phyloP scores from a whole-genome alignment of 2,113 vertebrate species.

The Bettongia penicillata region DNA sequence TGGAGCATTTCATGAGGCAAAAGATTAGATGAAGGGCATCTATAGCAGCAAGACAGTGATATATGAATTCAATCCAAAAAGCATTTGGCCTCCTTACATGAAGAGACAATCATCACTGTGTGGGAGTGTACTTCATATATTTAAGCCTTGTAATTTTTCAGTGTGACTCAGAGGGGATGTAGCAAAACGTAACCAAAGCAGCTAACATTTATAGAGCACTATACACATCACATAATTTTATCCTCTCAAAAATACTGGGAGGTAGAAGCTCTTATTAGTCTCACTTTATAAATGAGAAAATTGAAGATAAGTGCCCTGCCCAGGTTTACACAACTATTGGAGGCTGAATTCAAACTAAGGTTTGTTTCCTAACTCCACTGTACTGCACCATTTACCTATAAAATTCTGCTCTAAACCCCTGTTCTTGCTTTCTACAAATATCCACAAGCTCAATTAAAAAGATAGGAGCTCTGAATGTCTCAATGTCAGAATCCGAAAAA shows the following conservation, averaged over 20 bases:
- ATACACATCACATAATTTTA: neutral
- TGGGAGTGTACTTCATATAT: neutral
- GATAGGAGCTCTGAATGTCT: rapidly evolving
- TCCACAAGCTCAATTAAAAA: rapidly evolving
- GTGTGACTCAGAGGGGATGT: neutral
- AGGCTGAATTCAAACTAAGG: neutral
- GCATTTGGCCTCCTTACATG: neutral
- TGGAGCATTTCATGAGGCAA: neutral
- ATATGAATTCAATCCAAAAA: neutral
- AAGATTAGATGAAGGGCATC: neutral
- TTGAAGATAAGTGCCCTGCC: neutral
- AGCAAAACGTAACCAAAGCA: neutral
- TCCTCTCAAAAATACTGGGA: too few species aligned
- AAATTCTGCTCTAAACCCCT: neutral
- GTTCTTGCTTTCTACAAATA: rapidly evolving
- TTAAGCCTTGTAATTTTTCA: neutral
- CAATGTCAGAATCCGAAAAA: neutral
- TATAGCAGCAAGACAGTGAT: neutral
- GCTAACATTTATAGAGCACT: neutral
- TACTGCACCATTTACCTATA: neutral
- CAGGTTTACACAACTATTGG: neutral
- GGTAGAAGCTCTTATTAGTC: neutral
- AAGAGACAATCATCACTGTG: neutral
- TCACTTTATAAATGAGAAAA: neutral
- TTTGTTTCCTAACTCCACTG: neutral